A percentile compares a stretch with the other conserved stretches of the same genome.
Conservation (phyloP, 1,140 invertebrate species). For the Eubasilissa regina region DNA sequence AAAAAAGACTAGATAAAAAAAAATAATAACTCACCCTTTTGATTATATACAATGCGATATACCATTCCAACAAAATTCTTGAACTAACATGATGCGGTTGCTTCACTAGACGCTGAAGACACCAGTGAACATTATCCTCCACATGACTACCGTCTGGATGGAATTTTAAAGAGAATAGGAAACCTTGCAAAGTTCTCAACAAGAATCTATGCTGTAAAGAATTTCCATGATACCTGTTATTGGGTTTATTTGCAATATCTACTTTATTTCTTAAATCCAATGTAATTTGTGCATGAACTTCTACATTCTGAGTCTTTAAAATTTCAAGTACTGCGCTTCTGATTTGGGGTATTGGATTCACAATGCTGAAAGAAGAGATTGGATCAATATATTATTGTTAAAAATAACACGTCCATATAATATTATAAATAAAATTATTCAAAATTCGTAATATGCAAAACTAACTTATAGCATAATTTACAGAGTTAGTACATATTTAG, state of each 20-base stretch:
- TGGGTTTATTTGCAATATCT: slow-evolving; percentile 37
- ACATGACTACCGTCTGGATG: slow-evolving; percentile 15
- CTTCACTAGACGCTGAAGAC: slow-evolving; percentile 47
- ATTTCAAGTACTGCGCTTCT: slow-evolving; percentile 43
- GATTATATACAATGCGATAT: slow-evolving; percentile 52
- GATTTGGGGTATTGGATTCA: slow-evolving; percentile 44
- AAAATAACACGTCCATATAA: no score
- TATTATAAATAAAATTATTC: no score
- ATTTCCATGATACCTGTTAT: slow-evolving; percentile 54
- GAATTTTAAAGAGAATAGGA: slow-evolving; percentile 48
- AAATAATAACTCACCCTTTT: slow-evolving; percentile 37
- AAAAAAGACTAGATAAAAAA: no score
- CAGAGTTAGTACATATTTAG: no score
- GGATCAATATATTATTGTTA: not conserved
- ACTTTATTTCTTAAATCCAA: slow-evolving; percentile 32
- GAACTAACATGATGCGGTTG: slow-evolving; percentile 56
- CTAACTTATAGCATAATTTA: no score
- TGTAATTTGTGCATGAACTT: slow-evolving; percentile 40
- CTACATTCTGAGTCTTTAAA: slow-evolving; percentile 36
- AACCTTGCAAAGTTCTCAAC: slow-evolving; percentile 49
- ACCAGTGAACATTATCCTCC: slow-evolving; percentile 47
- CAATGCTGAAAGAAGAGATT: slow-evolving; percentile 45
- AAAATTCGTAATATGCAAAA: no score
- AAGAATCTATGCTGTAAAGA: slow-evolving; percentile 55
- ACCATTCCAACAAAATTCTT: slow-evolving; percentile 56